Conservation (phyloP, 1,140 invertebrate species). For the Drosophila guanche region DNA sequence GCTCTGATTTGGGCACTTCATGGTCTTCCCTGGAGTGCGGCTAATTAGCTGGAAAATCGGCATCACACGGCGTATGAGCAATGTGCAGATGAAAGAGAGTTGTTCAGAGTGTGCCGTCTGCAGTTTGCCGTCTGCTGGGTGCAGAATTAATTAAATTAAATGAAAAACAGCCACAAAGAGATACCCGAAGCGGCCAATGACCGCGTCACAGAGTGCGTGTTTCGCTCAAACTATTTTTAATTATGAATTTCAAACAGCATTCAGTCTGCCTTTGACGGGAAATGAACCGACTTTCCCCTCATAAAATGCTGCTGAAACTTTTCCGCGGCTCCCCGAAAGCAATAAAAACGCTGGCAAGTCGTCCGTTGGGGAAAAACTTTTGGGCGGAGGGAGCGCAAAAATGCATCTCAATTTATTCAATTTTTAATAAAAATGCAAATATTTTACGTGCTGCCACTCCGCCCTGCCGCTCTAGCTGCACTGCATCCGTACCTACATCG, state of each 20-base stretch:
- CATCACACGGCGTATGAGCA: conserved; percentile 55
- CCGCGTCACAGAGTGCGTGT: conserved; percentile 7
- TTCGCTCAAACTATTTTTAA: conserved; percentile 72
- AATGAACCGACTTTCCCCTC: conserved; percentile 57
- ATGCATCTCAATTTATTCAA: conserved; percentile 64
- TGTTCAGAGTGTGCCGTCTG: conserved; percentile 5
- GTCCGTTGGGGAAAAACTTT: conserved; percentile 13
- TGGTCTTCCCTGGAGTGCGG: conserved; percentile 10
- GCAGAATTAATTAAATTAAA: conserved; percentile 31
- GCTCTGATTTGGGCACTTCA: no score
- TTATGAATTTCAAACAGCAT: conserved; percentile 68
- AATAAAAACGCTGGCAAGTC: conserved; percentile 58
- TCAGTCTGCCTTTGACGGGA: conserved; percentile 36
- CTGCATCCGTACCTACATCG: conserved; percentile 5
- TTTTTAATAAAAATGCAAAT: conserved; percentile 79
- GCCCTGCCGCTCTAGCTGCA: conserved; percentile 10
- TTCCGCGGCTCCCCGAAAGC: conserved; percentile 41
- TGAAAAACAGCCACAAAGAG: conserved; percentile 17
- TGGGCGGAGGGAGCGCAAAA: conserved; percentile 25
- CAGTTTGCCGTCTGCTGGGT: not conserved
- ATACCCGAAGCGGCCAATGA: not conserved
- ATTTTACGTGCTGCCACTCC: conserved; percentile 43
- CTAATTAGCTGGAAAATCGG: conserved; percentile 64
- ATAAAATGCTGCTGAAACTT: conserved; percentile 64
- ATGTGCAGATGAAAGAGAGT: conserved; percentile 29